These are phyloP conservation scores for Graptemys geographica DNA, from an alignment of 2,797 vertebrate species.

Conservation along the genomic window DNA sequence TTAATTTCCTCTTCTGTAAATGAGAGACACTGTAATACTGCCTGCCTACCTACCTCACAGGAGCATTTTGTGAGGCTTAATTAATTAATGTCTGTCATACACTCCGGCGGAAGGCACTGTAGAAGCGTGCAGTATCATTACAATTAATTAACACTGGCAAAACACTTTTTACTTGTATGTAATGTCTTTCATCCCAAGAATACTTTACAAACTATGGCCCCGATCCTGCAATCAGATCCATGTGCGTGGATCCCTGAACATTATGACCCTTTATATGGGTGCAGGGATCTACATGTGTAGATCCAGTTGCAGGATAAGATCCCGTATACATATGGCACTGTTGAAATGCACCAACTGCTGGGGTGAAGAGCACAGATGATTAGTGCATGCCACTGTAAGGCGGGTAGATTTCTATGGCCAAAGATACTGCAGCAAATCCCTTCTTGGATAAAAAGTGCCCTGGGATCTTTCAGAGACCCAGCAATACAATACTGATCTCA, in stretches of 20 bases:
- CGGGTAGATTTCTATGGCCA: neutral
- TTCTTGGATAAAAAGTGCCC: too few relatives aligned
- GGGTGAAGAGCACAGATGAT: neutral
- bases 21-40: neutral
- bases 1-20: neutral
- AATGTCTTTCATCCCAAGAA: neutral
- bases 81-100: rapidly evolving
- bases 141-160: neutral
- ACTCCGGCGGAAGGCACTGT: rapidly evolving
- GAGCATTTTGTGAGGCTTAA: neutral
- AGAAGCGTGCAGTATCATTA: neutral
- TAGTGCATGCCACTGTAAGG: rapidly evolving
- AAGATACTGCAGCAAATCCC: neutral
- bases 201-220: rapidly evolving
- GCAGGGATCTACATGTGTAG: neutral
- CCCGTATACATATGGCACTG: rapidly evolving
- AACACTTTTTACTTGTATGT: rapidly evolving
- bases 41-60: neutral
- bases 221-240: neutral
- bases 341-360: rapidly evolving
- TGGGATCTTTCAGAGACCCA: neutral
- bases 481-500: neutral
- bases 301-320: rapidly evolving
- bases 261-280: rapidly evolving
- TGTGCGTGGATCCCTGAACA: rapidly evolving